Evolutionary conservation across 92 coral and sea anemone species (phyloP), one percentile per base, ranked within the genome.

Genomic region (Epizoanthus illoricatus): DNA sequence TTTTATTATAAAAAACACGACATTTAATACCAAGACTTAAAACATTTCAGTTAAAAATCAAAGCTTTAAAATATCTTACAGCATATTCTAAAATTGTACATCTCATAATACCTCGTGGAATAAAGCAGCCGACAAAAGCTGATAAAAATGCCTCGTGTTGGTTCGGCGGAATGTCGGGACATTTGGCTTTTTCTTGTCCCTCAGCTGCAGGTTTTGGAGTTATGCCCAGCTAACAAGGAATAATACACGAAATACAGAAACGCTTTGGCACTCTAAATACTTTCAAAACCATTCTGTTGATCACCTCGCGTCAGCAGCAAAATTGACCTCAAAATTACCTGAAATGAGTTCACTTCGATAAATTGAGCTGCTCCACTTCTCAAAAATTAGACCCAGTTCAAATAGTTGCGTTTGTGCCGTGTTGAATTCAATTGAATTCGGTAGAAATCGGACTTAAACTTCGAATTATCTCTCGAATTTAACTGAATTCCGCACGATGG

Each of bases 11-110:
- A 87, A 84, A 84, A 88, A 80, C 79, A 84, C 69, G 81, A 84
- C 81, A 80, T 73, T 80, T 84, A 41, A 76, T 64, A 81, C 75
- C 75, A 88, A 57, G 91, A 36, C 91, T 80, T 71, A 79, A 59
- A 88, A 79, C 88, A 79, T 84, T 79, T 69, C 65, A 73, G 82
- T 88, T 88, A 84, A 88, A 88, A 88, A 88, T 88, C 91, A 88
- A 88, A 88, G 80, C 79, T 88, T 86, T 81, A 88, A 81, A 88
- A 84, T 88, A 79, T 88, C 67, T 84, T 88, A 88, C 91, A 88
- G 88, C 79, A 73, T 73, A 88, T 84, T 71, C 74, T 84, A 49
- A 88, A 88, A 88, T 80, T 88, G 91, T 88, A 88, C 91, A 88
- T 84, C 81, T 41, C 47, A 39, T 47, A 68, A 56, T 80, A 80